Conservation (phyloP, 2,113 vertebrate species). For the Megaleporinus macrocephalus region DNA sequence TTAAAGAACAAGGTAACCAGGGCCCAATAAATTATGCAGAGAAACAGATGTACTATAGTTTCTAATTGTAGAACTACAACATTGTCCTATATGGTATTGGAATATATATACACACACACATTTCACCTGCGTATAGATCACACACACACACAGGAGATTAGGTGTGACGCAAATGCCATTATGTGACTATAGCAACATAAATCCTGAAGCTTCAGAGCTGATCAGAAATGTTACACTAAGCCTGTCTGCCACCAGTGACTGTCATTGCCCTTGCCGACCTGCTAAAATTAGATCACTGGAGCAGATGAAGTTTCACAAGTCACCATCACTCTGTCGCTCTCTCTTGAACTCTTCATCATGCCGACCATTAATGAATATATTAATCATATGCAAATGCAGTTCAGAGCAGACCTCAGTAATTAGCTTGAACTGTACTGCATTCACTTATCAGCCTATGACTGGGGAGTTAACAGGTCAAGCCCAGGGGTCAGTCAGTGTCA, state of each 20-base stretch:
- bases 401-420: constrained; percentile 33
- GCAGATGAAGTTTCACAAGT: constrained; percentile 36
- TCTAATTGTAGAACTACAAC: too few relatives aligned
- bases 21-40: too few relatives aligned
- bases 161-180: background rate
- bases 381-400: constrained; percentile 53
- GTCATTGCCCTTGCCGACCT: background rate
- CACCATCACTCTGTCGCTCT: background rate
- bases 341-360: constrained; percentile 24
- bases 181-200: background rate
- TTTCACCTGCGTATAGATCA: background rate
- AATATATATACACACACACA: too few relatives aligned
- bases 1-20: too few relatives aligned
- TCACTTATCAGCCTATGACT: constrained; percentile 29
- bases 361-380: constrained; percentile 42
- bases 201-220: background rate
- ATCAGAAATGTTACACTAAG: background rate
- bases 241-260: background rate
- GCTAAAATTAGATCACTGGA: constrained; percentile 36
- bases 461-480: constrained; percentile 20
- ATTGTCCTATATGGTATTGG: too few relatives aligned
- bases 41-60: too few relatives aligned
- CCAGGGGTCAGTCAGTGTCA: constrained; percentile 23
- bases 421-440: constrained; percentile 9
- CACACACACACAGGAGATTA: constrained; percentile 6